Percentiles rank a stretch among this genome's conserved stretches.
Conservation (phyloP, 2,888 invertebrate genomes). For the Cheilosia pagana region DNA sequence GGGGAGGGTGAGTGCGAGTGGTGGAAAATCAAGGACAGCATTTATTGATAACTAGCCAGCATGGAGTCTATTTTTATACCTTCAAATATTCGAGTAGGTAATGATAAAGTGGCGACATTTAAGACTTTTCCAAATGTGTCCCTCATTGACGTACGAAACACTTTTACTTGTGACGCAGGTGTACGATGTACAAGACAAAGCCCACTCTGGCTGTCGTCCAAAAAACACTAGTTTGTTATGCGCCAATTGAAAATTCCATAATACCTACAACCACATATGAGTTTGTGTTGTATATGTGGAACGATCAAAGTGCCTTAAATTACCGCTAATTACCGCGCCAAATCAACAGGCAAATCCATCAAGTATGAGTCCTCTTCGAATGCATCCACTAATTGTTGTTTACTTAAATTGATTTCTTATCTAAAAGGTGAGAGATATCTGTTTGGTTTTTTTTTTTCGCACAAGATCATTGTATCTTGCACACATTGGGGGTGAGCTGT, state of each 20-base stretch:
- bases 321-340: slow-evolving; percentile 43
- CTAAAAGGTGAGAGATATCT: slow-evolving; percentile 42
- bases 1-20: not conserved
- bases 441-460: slow-evolving; percentile 9
- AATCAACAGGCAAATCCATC: slow-evolving; percentile 21
- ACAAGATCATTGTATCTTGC: slow-evolving; percentile 21
- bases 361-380: slow-evolving; percentile 12
- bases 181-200: slow-evolving; percentile 12
- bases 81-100: slow-evolving; percentile 19
- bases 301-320: not conserved
- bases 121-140: slow-evolving; percentile 30
- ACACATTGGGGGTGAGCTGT: slow-evolving; percentile 22
- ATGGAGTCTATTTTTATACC: slow-evolving; percentile 16
- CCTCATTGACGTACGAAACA: slow-evolving; percentile 44
- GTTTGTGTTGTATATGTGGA: not conserved
- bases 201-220: slow-evolving; percentile 36
- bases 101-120: slow-evolving; percentile 19
- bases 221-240: slow-evolving; percentile 17
- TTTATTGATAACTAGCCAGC: slow-evolving; percentile 35
- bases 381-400: slow-evolving; percentile 48
- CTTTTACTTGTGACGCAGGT: slow-evolving; percentile 34
- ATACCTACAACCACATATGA: not conserved
- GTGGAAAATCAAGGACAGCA: slow-evolving; percentile 21
- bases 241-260: slow-evolving; percentile 43
- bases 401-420: slow-evolving; percentile 49